These are phyloP conservation scores for Protophormia terraenovae DNA, from an alignment of 2,888 invertebrate genomes.

Conservation along the genomic window DNA sequence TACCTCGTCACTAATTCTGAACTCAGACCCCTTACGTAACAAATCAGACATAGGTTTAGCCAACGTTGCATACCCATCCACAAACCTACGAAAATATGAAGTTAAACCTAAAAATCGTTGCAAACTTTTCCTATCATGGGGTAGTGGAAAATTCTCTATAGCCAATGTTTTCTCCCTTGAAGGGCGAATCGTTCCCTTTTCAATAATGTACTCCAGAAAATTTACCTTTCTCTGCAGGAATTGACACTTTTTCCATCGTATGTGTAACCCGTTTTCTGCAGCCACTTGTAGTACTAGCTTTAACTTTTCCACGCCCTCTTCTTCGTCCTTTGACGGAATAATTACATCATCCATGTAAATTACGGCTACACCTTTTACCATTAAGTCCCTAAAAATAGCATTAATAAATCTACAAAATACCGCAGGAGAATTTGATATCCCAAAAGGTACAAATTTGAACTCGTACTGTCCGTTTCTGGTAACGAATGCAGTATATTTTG, in stretches of 20 bases:
- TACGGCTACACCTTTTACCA: not conserved
- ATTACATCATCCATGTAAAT: not conserved
- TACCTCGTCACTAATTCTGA: too few relatives aligned
- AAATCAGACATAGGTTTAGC: too few relatives aligned
- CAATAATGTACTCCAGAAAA: not conserved
- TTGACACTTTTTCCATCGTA: too few relatives aligned
- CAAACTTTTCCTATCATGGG: not conserved
- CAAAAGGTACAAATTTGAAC: not conserved
- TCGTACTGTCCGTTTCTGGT: not conserved
- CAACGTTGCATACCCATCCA: too few relatives aligned
- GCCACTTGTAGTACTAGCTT: too few relatives aligned
- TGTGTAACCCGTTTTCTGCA: too few relatives aligned
- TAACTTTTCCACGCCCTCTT: too few relatives aligned
- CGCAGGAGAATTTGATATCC: conserved; percentile 5
- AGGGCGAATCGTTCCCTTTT: not conserved
- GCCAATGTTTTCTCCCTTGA: not conserved
- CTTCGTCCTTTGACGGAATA: too few relatives aligned
- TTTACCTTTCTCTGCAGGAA: too few relatives aligned
- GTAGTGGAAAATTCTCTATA: not conserved
- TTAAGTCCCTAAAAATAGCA: not conserved
- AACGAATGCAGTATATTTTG: not conserved
- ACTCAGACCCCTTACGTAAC: too few relatives aligned
- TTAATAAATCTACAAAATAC: not conserved
- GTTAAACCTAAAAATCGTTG: not conserved
- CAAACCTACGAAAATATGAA: not conserved